Evolutionary conservation across 2,113 vertebrate species (phyloP), one percentile per base, ranked within the genome.

Genomic region (Notiomystis cincta): DNA sequence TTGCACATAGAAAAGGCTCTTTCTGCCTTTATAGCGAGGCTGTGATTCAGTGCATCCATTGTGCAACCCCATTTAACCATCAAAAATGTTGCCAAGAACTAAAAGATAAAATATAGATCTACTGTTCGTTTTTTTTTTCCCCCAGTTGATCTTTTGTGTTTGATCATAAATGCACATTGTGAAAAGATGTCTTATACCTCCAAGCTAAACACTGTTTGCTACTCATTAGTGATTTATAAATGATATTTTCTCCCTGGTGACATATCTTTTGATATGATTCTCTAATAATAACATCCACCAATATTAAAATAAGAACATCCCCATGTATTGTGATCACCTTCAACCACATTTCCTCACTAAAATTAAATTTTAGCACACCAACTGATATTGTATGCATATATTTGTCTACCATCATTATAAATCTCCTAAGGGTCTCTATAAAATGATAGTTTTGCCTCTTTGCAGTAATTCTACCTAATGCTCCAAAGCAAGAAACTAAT

Each of bases 171-270:
- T 98, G 97, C 98, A 98, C 97, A 98, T 98, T 98, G 98, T 97
- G 98, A 97, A 97, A 97, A 97, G 97, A 98, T 98, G 98, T 97
- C 98, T 98, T 97, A 97, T 98, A 98, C 99, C 99, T 98, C 98
- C 98, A 98, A 99, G 99, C 98, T 98, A 98, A 98, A 97, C 98
- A 98, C 97, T 99, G 98, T 99, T 99, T 99, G 99, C 98, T 98
- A 98, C 99, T 99, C 99, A 99, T 99, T 99, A 99, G 98, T 98
- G 98, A 98, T 99, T 99, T 99, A 99, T 99, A 99, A 99, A 99
- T 99, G 98, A 99, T 99, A 99, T 99, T 99, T 99, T 99, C 98
- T 99, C 99, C 99, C 99, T 98, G 98, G 99, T 99, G 99, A 99
- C 99, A 99, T 98, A 98, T 99, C 98, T 99, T 99, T 98, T 99